Evolutionary conservation across 2,113 vertebrate genomes (phyloP), one percentile per base, ranked within the genome.

Genomic region (Odobenus rosmarus): DNA sequence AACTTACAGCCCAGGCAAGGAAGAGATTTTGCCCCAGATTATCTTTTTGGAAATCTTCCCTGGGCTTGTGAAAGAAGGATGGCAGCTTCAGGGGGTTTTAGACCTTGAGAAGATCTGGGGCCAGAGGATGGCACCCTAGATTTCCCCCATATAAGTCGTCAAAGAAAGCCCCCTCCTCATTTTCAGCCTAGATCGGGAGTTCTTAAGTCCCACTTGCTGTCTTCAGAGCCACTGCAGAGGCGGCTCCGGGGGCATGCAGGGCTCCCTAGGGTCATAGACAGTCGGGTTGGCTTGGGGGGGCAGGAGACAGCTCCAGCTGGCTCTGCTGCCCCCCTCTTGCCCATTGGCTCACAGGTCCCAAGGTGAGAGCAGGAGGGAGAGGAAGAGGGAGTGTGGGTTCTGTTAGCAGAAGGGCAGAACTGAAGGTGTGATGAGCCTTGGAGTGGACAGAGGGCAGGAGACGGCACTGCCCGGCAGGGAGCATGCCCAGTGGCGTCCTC

Each of bases 281-380:
- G 36, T n/a, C 5, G 5, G 26, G n/a, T 36, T 42, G 49, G 92
- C 89, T 8, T 79, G n/a, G 77, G 15, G 31, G 3, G 36, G 42
- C 4, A 72, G n/a, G 76, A 14, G 33, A 76, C 12, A 26, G 77
- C 72, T 83, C 53, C 77, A 51, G 15, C 33, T 28, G 69, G 92
- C 76, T 92, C 94, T 71, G 46, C 67, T n/a, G n/a, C 12, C 28
- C 15, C 9, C 9, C 21, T 51, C 88, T 49, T 53, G 62, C 53
- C 59, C 19, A 16, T 76, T 51, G 93, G 39, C 83, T 93, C 94
- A 18, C 83, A 55, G 76, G 72, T 82, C 55, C 61, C 88, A 77
- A 71, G 92, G 77, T 94, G 93, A 96, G 91, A 95, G 91, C 62
- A 64, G 83, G 62, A 76, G 51, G 59, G 26, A 59, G 69, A n/a